Evolutionary conservation across 2,113 vertebrate genomes (phyloP), one percentile per base, ranked within the genome.

Genomic region (Ornithorhynchus anatinus): DNA sequence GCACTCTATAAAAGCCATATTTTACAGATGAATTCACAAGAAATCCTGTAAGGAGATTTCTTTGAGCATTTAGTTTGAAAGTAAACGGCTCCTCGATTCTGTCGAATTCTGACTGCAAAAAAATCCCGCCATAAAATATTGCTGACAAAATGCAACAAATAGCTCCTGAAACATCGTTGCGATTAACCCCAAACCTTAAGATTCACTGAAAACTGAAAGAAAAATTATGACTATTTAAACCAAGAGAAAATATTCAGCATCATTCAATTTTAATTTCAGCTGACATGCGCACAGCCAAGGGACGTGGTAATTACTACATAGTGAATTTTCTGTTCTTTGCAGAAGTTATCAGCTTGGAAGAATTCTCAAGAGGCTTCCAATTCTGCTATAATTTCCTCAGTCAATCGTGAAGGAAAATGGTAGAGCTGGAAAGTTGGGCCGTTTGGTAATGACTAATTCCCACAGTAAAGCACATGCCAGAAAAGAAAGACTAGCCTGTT

Each of bases 391-490:
- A 83, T 84, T 86, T 86, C 77, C 77, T n/a, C n/a, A n/a, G 81
- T 43, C 32, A 77, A 64, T 47, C 42, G 59, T 72, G 53, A 6
- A 13, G 72, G 80, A 67, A 58, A 84, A 71, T 61, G 43, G 79
- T 48, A 80, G 72, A 40, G 38, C 59, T 58, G 6, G 20, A 19
- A 36, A 72, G 32, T 4, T 77, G 74, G 72, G 56, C 16, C 58
- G 48, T 82, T 57, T 79, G 84, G 58, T 75, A 84, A 82, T 82
- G 84, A 91, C 86, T 84, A 85, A 86, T 63, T 87, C 75, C 77
- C 54, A 70, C 63, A 69, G 4, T 37, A 44, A 33, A 58, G 31
- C 82, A 62, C 62, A 79, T 39, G 48, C 13, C 77, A 53, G 80
- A 62, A 66, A 47, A n/a, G 8, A 70, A 88, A 84, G 31, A 42